Conservation (phyloP, 2,888 invertebrate genomes). For the Cyaniris semiargus region DNA sequence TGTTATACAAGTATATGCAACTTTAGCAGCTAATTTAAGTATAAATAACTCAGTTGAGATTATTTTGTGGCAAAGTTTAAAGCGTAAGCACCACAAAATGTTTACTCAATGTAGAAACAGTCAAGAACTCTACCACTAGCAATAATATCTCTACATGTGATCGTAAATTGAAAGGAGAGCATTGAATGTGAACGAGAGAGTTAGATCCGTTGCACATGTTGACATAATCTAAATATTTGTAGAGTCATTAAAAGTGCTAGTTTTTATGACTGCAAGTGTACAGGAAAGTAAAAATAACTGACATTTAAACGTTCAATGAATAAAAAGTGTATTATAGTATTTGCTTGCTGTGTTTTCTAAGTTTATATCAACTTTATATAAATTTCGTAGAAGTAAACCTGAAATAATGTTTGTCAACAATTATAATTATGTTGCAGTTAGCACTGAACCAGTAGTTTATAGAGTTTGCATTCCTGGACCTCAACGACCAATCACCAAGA, state of each 20-base stretch:
- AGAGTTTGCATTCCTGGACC: too few relatives aligned
- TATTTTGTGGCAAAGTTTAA: not conserved
- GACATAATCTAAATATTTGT: conserved; percentile 28
- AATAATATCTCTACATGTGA: not conserved
- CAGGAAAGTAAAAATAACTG: conserved; percentile 14
- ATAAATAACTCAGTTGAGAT: not conserved
- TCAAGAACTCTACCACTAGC: not conserved
- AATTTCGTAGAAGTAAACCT: too few relatives aligned
- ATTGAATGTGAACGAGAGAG: not conserved
- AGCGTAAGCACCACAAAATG: not conserved
- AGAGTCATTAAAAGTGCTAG: conserved; percentile 5
- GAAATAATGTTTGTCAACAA: too few relatives aligned
- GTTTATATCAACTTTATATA: not conserved
- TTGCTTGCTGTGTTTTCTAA: not conserved
- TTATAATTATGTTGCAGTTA: too few relatives aligned
- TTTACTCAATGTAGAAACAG: not conserved
- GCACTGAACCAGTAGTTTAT: too few relatives aligned
- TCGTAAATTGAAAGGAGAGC: conserved; percentile 22
- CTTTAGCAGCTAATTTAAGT: not conserved
- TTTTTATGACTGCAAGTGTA: conserved; percentile 15
- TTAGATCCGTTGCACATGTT: conserved; percentile 25
- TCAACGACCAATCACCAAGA: too few relatives aligned
- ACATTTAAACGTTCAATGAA: conserved; percentile 10
- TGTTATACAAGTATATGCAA: too few relatives aligned
- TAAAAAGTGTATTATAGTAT: not conserved